Evolutionary conservation across 2,888 invertebrate species (phyloP).

Genomic region (Ditula angustiorana): DNA sequence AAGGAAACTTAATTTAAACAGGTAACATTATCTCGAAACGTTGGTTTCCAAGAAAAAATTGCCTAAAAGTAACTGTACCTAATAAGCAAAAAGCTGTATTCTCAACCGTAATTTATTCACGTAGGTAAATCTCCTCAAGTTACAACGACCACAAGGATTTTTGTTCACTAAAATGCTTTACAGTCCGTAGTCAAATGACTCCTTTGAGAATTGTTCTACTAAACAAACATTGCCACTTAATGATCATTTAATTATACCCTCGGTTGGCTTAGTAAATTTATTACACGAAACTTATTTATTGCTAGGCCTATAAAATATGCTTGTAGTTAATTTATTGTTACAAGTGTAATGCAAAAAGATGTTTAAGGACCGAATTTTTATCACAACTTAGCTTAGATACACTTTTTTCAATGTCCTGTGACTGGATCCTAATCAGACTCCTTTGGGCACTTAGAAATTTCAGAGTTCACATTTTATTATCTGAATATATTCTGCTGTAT

Average conservation of each 20-base stretch:
- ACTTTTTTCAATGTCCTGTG: not conserved
- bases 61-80: too few relatives aligned
- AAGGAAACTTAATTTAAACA: too few relatives aligned
- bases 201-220: conserved; percentile 49
- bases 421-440: too few relatives aligned
- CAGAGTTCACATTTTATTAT: too few relatives aligned
- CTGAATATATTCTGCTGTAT: too few relatives aligned
- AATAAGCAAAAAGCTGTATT: not conserved
- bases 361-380: not conserved
- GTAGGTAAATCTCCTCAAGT: not conserved
- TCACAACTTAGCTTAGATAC: not conserved
- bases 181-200: conserved; percentile 43
- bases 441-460: too few relatives aligned
- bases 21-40: too few relatives aligned
- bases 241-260: conserved; percentile 51
- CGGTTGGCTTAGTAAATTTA: conserved; percentile 33
- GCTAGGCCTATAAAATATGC: conserved; percentile 12
- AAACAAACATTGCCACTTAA: conserved; percentile 49
- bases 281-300: conserved; percentile 26
- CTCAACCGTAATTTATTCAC: not conserved
- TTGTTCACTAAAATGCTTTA: conserved; percentile 33
- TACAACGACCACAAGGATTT: conserved; percentile 19
- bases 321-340: conserved; percentile 1
- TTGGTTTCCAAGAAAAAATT: too few relatives aligned
- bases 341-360: not conserved